phyloP scores from a whole-genome alignment of 1,140 invertebrate species.

The Euura saliciscinereae region DNA sequence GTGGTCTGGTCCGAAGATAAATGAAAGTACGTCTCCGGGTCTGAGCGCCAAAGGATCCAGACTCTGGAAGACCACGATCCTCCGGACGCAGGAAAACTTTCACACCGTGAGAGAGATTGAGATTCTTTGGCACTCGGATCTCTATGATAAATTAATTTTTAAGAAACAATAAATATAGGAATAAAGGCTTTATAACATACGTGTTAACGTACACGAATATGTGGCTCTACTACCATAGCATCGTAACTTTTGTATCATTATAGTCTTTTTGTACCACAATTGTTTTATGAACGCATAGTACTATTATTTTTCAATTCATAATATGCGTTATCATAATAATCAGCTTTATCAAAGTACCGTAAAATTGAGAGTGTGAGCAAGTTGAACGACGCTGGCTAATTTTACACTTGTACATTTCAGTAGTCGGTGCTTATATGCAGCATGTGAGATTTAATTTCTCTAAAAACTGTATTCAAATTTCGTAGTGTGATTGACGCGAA shows the following conservation, averaged over 20 bases:
- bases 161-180: slow-evolving; percentile 8
- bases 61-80: background rate
- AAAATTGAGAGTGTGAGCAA: background rate
- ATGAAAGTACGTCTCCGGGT: background rate
- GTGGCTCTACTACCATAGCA: slow-evolving; percentile 13
- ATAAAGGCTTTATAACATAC: slow-evolving; percentile 16
- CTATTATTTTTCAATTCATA: background rate
- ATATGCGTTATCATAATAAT: background rate
- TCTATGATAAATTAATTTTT: slow-evolving; percentile 15
- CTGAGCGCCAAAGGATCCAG: slow-evolving; percentile 11
- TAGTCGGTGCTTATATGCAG: background rate
- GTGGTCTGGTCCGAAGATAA: slow-evolving; percentile 9
- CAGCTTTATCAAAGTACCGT: background rate
- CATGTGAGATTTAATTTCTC: background rate
- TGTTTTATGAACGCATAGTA: slow-evolving; percentile 23
- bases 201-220: slow-evolving; percentile 13
- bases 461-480: too few species aligned
- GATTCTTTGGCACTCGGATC: slow-evolving; percentile 10
- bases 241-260: slow-evolving; percentile 23
- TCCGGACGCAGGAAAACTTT: too few species aligned
- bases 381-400: background rate
- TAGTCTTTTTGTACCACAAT: slow-evolving; percentile 36
- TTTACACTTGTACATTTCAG: background rate
- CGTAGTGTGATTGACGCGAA: too few species aligned
- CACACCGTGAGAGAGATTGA: background rate